Percentiles rank a stretch among this genome's conserved stretches.
Conservation (phyloP, 2,113 vertebrate species). For the Engraulis encrasicolus region DNA sequence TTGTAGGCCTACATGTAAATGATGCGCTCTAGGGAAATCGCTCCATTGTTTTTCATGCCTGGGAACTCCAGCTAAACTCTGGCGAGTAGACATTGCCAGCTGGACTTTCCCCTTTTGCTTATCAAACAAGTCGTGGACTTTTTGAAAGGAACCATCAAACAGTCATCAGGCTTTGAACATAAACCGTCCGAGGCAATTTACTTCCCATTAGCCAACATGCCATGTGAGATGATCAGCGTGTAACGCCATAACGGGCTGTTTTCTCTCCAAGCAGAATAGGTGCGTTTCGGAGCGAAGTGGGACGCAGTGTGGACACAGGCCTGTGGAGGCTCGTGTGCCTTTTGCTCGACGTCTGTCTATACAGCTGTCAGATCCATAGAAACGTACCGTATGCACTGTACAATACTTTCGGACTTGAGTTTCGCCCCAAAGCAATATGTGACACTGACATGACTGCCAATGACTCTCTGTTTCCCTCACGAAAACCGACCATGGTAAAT, state of each 20-base stretch:
- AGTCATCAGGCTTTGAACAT: conserved; percentile 5
- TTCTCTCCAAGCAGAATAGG: conserved; percentile 8
- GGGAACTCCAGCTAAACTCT: conserved; percentile 16
- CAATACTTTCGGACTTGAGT: too few relatives aligned
- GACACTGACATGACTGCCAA: background rate
- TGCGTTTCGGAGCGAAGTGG: conserved; percentile 14
- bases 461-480: too few relatives aligned
- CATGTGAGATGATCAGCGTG: background rate
- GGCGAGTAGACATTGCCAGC: conserved; percentile 10
- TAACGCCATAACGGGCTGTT: background rate
- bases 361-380: conserved; percentile 30
- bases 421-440: conserved; percentile 15
- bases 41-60: conserved; percentile 15
- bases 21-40: conserved; percentile 18
- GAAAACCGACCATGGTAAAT: too few relatives aligned
- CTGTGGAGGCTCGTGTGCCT: conserved; percentile 17
- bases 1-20: too few relatives aligned
- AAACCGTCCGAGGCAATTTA: conserved; percentile 17
- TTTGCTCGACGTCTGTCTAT: conserved; percentile 29
- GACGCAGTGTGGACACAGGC: conserved; percentile 4
- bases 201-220: conserved; percentile 12
- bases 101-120: conserved; percentile 17
- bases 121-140: conserved; percentile 1
- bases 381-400: too few relatives aligned
- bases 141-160: conserved; percentile 13